phyloP scores from a whole-genome alignment of 2,113 vertebrate genomes.

The Aptenodytes forsteri region DNA sequence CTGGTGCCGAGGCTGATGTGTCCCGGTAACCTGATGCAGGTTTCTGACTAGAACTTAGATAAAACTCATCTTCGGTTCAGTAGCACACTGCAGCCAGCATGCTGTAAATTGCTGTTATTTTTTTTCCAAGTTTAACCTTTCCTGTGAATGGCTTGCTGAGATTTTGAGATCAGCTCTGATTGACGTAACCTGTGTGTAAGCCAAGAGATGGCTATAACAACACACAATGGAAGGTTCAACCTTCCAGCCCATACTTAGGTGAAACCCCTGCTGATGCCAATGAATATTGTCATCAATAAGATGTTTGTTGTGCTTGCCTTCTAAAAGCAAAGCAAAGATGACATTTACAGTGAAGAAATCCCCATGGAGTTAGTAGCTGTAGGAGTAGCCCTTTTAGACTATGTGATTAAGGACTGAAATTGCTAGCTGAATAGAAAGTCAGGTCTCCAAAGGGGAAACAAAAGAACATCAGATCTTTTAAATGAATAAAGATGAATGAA shows the following conservation, averaged over 20 bases:
- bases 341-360: constrained; percentile 9
- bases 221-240: neutral
- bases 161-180: neutral
- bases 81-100: neutral
- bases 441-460: constrained; percentile 26
- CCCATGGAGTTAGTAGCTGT: neutral
- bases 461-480: constrained; percentile 45
- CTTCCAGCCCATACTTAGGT: neutral
- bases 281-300: neutral
- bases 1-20: neutral
- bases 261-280: neutral
- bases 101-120: neutral
- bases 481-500: constrained; percentile 58
- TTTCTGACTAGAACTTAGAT: neutral
- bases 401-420: constrained; percentile 18
- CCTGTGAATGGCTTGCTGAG: neutral
- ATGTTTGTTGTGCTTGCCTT: neutral
- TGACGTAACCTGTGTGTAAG: neutral
- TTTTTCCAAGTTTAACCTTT: neutral
- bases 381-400: neutral
- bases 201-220: neutral
- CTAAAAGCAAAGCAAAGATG: constrained; percentile 26
- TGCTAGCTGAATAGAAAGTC: constrained; percentile 4
- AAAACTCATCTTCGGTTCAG: neutral
- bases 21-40: neutral